Evolutionary conservation across 2,113 vertebrate genomes (phyloP), one percentile per base, ranked within the genome.

Genomic region (Bubo bubo): DNA sequence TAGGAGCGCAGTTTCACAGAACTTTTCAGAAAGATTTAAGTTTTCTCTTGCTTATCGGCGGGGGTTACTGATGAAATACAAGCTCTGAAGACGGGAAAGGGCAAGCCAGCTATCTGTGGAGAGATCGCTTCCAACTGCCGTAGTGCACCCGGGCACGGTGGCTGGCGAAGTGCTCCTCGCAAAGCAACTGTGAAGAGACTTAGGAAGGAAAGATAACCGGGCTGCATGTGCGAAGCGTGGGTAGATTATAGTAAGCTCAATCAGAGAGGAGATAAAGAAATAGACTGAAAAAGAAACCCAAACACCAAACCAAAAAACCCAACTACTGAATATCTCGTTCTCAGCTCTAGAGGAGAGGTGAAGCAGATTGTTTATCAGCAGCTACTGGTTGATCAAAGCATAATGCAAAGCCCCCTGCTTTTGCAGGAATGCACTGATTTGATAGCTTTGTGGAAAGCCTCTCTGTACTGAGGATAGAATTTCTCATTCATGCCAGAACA

Each of bases 1-100:
- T 8, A 3, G 52, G 50, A 12, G 5, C 0, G 17, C 14, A 15
- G 34, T 8, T 55, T 4, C 6, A 2, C n/a, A 1, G 50, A 83
- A 83, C 50, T 74, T 80, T 6, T 2, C 0, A 7, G 17, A 3
- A 3, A 8, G 30, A 8, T 16, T 8, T 4, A 26, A 19, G 59
- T 34, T 66, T 30, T 20, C 1, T 1, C 26, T 37, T 1, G 22
- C 15, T 30, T 77, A 4, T 21, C 14, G 2, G 52, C 1, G 12
- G 4, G 37, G 20, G 23, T 3, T 41, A 3, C 15, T 4, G 49
- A 4, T 3, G 2, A 45, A 14, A 9, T 1, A 0, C 0, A 1
- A 43, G 41, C 58, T 43, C 4, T 6, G 60, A 10, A n/a, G 62
- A 5, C 2, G 21, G 35, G n/a, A 6, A 3, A 6, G 34, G 71